Evolutionary conservation across 1,140 invertebrate species (phyloP), one percentile per base, ranked within the genome.

Genomic region (Conus betulinus): DNA sequence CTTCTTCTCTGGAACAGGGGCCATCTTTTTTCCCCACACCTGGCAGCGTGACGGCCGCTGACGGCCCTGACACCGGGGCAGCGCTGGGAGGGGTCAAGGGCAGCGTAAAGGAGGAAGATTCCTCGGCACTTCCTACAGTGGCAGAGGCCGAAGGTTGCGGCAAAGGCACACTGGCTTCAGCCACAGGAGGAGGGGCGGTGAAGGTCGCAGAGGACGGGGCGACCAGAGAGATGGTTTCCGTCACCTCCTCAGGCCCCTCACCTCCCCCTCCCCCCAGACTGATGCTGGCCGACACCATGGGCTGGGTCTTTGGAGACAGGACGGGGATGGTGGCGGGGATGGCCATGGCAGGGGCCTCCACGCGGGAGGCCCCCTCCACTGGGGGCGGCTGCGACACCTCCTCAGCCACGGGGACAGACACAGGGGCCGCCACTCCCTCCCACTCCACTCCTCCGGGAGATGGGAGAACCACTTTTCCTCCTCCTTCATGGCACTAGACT

Each of bases 61-160:
- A 27, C 53, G 81, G 8, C 57, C 11, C 52, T 1, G 82, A 10
- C n/a, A 63, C 39, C 23, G 84, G 88, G 20, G 67, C 85, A 13
- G 74, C 23, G n/a, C 39, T 27, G 17, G 84, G 39, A 57, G 74
- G 25, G 55, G 71, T 57, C 71, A 87, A 57, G 67, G 84, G 60
- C 55, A 85, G 71, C 5, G 84, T 85, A 39, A 85, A 85, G 27
- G 63, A 71, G 57, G 57, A 60, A 15, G 84, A 85, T 6, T 85
- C 84, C 51, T 71, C 63, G 39, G 39, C 39, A 39, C 39, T 39
- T 23, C 76, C 84, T 5, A 27, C 17, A 63, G 53, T n/a, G 27
- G 23, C 20, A 8, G 53, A 52, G 39, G n/a, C 71, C 71, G 39
- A 79, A n/a, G n/a, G 84, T 11, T 51, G 17, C 17, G 74, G 55